Evolutionary conservation across 2,888 invertebrate species (phyloP), one percentile per base, ranked within the genome.

Genomic region (Xestia xanthographa): DNA sequence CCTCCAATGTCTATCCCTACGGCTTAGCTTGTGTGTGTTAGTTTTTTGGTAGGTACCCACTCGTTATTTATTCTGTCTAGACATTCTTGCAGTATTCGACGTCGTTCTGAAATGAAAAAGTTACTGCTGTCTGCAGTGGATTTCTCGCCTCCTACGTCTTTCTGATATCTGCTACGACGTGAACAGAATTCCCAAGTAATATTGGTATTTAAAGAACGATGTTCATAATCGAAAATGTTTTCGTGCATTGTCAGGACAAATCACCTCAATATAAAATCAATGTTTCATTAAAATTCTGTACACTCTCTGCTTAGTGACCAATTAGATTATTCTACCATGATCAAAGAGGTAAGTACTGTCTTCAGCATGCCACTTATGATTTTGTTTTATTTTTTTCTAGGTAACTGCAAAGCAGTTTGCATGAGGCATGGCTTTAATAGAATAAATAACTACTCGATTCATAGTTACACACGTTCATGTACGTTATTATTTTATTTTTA

Each of bases 391-490:
- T 90, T 85, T 45, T 94, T 95, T 96, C 89, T 95, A 96, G 95
- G 95, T 94, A 92, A 92, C 90, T 91, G 92, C 94, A 93, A 93
- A 91, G 90, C 93, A 88, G 92, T 89, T 92, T 92, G 95, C 95
- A 95, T 95, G 95, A 93, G 93, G 90, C 92, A 95, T 92, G 93
- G 94, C 93, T 94, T 95, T 88, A 89, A 91, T 94, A 96, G 92
- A 95, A 89, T 93, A 88, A 95, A 92, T 93, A 94, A 93, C 92
- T 90, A 92, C 90, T 90, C 92, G 86, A 90, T 92, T 88, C 91
- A 93, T 88, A 93, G 90, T 89, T 92, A 92, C 90, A 93, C 94
- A 84, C 93, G 91, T 89, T 96, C 96, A 95, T 95, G 96, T 96
- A 96, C 90, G 96, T 96, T 91, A 81, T 79, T 72, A 70, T 79